Base-by-base conservation (phyloP, 92 coral and sea anemone genomes). In the Siderastrea siderea region DNA sequence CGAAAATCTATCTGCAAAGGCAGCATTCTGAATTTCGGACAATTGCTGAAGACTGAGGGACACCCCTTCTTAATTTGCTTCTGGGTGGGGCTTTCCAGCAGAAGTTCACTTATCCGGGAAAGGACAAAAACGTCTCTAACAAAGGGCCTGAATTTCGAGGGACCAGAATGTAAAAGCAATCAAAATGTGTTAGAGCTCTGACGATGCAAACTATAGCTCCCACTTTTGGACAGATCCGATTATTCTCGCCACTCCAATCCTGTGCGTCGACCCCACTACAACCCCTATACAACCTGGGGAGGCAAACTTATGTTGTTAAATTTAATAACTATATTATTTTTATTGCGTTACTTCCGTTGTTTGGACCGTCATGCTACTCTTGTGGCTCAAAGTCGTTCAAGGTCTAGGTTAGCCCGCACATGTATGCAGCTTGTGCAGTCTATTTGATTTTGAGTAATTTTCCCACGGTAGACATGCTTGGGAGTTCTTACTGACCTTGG, bases 81-180 rank as follows among this genome's bases (percentile, higher is more conserved):
- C 79, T 88, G 92, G 16, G 88, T 88, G 26, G 92, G 92, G 14
- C 88, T 83, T 74, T 74, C 75, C 47, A 84, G 47, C 77, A 74
- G 59, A 66, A 88, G 78, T 38, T 76, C 92, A 51, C 63, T 46
- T 19, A 82, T 63, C 78, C 52, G 26, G 43, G 91, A 77, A 10
- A 82, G 74, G 19, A 47, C 12, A 54, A 72, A 88, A 14, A 71
- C 68, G 44, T 47, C 82, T 51, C 74, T 88, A 73, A 63, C 59
- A 72, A 57, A 80, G 17, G 72, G 46, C 44, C 17, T 48, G 19
- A 87, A 80, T 53, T 15, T 43, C 72, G 61, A 38, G 48, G 72
- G 43, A 44, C 80, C 57, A 72, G 44, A 51, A 71, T 46, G 81
- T 72, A 81, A 74, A 48, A 75, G 71, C 8, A 87, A 87, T 81